Evolutionary conservation across 2,113 vertebrate genomes (phyloP), one percentile per base, ranked within the genome.

Genomic region (Urocynchramus pylzowi): DNA sequence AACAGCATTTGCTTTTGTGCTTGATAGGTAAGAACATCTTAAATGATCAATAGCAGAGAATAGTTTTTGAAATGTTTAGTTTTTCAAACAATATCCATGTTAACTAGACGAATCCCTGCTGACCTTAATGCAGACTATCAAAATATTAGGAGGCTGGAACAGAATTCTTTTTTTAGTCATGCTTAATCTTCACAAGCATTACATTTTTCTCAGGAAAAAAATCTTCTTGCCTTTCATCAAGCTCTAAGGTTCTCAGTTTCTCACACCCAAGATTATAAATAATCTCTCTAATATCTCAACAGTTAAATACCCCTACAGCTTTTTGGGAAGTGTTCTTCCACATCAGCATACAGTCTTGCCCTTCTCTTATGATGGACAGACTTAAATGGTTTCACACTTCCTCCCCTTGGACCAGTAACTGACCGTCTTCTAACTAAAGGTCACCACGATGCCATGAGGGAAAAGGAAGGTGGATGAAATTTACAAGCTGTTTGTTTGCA

Each of bases 161-260:
- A 82, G 74, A 80, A 74, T 86, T 83, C 53, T 83, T 90, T 95
- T 93, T 78, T 95, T 49, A 87, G 84, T 64, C 54, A 70, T 49
- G 47, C 64, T 45, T 92, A 56, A 82, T 82, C 76, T 89, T 89
- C 10, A 9, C 70, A 89, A 93, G 67, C 63, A 83, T 45, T 73
- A 71, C 41, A 87, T 78, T 90, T 89, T 89, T 93, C 86, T 97
- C 83, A 90, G 49, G 60, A 93, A 91, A 86, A 57, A n/a, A 81
- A 67, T 85, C 79, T 87, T 52, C 42, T 57, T 71, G 30, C 68
- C 42, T 59, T 89, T 94, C 49, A 71, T 39, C 65, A 90, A 28
- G 39, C 59, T 91, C 31, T 94, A 73, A 80, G 27, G 49, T 83
- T 87, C 57, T 87, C 44, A 75, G 37, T 83, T 70, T 94, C 90